Evolutionary conservation across 1,140 invertebrate genomes (phyloP).

Genomic region (Drosophila ercepeae): DNA sequence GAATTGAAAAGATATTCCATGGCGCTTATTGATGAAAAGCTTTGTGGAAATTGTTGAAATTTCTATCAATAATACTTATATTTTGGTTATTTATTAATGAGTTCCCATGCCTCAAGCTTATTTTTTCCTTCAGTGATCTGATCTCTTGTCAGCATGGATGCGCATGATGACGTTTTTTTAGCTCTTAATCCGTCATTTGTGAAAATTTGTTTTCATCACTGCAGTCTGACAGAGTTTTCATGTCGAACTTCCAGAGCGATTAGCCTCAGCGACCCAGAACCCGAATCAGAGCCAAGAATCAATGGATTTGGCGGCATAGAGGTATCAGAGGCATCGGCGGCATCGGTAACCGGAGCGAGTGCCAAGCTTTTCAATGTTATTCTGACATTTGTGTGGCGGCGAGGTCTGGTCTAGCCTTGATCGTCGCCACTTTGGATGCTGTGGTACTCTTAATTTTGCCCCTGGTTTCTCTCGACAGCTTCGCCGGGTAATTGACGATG

Average conservation of each 20-base stretch:
- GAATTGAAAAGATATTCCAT: neutral
- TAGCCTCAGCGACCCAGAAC: conserved; percentile 59
- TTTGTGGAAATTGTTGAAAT: neutral
- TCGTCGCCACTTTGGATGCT: conserved; percentile 55
- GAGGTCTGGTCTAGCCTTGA: conserved; percentile 57
- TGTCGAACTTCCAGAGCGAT: conserved; percentile 57
- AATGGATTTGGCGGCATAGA: conserved; percentile 19
- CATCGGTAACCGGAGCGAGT: conserved; percentile 19
- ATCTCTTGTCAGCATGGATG: conserved; percentile 12
- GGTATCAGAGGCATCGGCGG: too few relatives aligned
- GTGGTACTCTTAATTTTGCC: conserved; percentile 28
- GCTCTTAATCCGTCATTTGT: conserved; percentile 41
- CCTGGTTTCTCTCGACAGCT: conserved; percentile 18
- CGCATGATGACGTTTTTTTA: too few relatives aligned
- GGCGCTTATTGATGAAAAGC: neutral
- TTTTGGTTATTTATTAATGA: neutral
- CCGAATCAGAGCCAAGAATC: conserved; percentile 32
- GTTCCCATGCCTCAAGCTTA: neutral
- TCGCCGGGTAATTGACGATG: conserved; percentile 45
- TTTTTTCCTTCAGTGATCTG: conserved; percentile 8
- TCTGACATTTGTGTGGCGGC: conserved; percentile 64
- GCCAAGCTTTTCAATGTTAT: conserved; percentile 49
- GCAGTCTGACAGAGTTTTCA: conserved; percentile 42
- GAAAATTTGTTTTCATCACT: conserved; percentile 37
- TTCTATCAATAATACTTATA: neutral